These are phyloP conservation scores for Prietella phreatophila DNA, from an alignment of 2,113 vertebrate species.

Conservation along the genomic window DNA sequence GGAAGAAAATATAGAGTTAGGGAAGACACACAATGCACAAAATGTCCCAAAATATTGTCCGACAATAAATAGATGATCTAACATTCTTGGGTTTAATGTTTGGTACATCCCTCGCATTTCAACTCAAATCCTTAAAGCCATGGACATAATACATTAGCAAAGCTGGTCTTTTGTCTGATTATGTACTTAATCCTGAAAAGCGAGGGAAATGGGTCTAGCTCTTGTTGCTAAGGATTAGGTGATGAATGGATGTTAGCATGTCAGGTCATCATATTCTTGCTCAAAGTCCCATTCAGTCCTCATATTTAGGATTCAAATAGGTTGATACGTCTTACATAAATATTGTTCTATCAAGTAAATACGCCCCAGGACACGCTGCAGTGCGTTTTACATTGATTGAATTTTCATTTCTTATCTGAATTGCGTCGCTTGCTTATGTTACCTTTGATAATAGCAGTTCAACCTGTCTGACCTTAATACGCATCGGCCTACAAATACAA, in stretches of 20 bases:
- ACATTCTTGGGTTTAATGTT: not conserved
- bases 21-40: not conserved
- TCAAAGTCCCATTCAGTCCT: not conserved
- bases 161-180: slow-evolving; percentile 54
- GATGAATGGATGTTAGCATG: slow-evolving; percentile 42
- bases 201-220: slow-evolving; percentile 48
- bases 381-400: not conserved
- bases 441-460: not conserved
- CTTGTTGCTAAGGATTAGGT: slow-evolving; percentile 48
- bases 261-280: slow-evolving; percentile 38
- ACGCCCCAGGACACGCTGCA: not conserved
- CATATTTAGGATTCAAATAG: slow-evolving; percentile 19
- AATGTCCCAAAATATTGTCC: not conserved
- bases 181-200: slow-evolving; percentile 54
- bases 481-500: not conserved
- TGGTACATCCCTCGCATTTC: not conserved
- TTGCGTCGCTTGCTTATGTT: not conserved
- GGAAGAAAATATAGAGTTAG: not conserved
- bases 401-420: not conserved
- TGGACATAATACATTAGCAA: slow-evolving; percentile 32
- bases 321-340: not conserved
- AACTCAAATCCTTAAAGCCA: slow-evolving; percentile 31
- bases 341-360: not conserved
- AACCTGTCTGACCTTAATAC: not conserved
- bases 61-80: not conserved